Base-by-base conservation (phyloP, 2,113 vertebrate genomes). In the Chlamydotis undulata region DNA sequence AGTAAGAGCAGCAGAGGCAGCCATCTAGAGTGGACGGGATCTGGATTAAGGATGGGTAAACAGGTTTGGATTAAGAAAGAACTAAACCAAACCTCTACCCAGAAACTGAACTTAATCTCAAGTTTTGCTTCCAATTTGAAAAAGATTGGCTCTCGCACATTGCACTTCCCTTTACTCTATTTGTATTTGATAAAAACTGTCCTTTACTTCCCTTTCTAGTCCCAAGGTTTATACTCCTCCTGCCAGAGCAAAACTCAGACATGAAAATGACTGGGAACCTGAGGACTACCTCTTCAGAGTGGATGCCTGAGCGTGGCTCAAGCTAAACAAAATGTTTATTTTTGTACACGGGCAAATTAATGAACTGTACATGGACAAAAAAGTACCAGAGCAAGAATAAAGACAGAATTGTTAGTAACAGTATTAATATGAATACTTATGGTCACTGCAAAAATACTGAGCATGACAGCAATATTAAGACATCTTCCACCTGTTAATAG, bases 1-100 rank as follows among this genome's bases (percentile, higher is more conserved):
- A 96, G 93, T 79, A 76, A 89, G 84, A 14, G 94, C 94, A 87
- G 93, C 93, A 96, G 52, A 95, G 86, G 89, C 91, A 96, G 89
- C 92, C 89, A 82, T 64, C 94, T 52, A 75, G 60, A 95, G 84
- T 57, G 94, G 90, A 79, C 53, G 75, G 93, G 78, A 85, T 76
- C 93, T 94, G 93, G 89, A 77, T 57, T 70, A 94, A 84, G 94
- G 94, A 89, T 7, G 87, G 87, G 84, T 28, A 75, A 67, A 79
- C 49, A 95, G 94, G 87, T 80, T 55, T 92, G 96, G 93, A 90
- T 93, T 81, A 86, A 88, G 81, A 67, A 92, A 77, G 80, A 90
- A 83, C 50, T 67, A 88, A 94, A 85, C 87, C 92, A 96, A 95
- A 94, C 50, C 92, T 93, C 88, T 78, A 88, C 47, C 87, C 96